Evolutionary conservation across 1,140 invertebrate genomes (phyloP).

Genomic region (Papilio polytes): DNA sequence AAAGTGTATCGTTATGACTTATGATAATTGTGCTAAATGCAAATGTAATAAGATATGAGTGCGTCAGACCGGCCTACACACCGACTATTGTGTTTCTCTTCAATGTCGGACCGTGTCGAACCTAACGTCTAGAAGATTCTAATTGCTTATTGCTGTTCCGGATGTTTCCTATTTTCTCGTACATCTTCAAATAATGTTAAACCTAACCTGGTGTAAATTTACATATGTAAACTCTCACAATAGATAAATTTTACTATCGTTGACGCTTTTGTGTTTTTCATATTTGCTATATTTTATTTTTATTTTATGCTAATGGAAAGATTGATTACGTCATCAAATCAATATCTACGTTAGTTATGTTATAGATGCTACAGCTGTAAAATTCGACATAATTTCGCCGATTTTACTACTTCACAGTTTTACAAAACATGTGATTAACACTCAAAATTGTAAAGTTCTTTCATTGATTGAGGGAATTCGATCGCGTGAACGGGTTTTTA

Average conservation of each 20-base stretch:
- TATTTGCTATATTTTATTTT: no score
- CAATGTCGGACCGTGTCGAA: constrained; percentile 29
- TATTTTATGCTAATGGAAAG: no score
- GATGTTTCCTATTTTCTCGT: not conserved
- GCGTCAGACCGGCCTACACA: constrained; percentile 32
- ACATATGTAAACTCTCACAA: no score
- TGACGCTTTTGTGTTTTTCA: not conserved
- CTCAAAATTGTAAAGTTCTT: not conserved
- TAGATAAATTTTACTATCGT: not conserved
- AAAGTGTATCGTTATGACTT: constrained; percentile 1
- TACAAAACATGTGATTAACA: not conserved
- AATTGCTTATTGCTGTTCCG: not conserved
- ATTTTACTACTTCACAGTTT: not conserved
- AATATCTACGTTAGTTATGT: no score
- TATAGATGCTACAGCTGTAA: not conserved
- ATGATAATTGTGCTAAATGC: constrained; percentile 7
- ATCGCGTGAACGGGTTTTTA: not conserved
- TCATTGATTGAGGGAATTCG: not conserved
- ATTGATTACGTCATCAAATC: no score
- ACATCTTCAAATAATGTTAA: no score
- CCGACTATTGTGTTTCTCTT: constrained; percentile 20
- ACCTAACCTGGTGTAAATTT: no score
- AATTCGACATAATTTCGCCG: not conserved
- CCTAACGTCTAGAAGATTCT: constrained; percentile 30
- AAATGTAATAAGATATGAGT: constrained; percentile 32